Percentiles rank a stretch among this genome's conserved stretches.
These are phyloP conservation scores for Petrocephalus sullivani DNA, from an alignment of 2,797 vertebrate genomes.

Conservation along the genomic window DNA sequence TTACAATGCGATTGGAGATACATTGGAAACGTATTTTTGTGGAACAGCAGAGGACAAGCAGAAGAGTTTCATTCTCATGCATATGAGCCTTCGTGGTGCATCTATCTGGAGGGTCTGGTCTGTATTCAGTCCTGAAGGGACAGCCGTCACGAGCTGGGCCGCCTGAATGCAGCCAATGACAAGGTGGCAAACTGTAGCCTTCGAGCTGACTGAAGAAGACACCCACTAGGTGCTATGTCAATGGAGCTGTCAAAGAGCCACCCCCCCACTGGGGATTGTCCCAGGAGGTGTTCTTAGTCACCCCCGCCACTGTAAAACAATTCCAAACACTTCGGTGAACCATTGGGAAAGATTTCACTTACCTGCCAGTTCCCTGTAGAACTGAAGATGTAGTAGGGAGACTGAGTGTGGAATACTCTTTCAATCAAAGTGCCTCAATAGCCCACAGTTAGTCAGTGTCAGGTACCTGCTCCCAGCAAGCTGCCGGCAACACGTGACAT, in stretches of 20 bases:
- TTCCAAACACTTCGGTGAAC: slow-evolving; percentile 62
- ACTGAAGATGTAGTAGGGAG: neutral
- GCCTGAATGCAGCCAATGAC: slow-evolving; percentile 68
- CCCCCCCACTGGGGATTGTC: slow-evolving; percentile 39
- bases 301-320: slow-evolving; percentile 57
- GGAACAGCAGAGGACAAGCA: neutral
- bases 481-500: neutral
- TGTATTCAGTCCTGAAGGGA: slow-evolving; percentile 41
- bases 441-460: neutral
- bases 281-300: slow-evolving; percentile 41
- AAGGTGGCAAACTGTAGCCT: slow-evolving; percentile 71
- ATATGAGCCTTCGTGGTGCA: neutral
- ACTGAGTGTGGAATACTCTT: neutral
- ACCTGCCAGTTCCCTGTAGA: slow-evolving; percentile 50
- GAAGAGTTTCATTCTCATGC: neutral
- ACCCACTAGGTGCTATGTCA: slow-evolving; percentile 52
- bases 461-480: neutral
- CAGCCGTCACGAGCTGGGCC: slow-evolving; percentile 43
- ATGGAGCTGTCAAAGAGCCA: slow-evolving; percentile 53
- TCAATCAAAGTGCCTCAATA: neutral
- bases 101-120: neutral
- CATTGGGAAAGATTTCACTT: slow-evolving; percentile 58
- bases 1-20: neutral
- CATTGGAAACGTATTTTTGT: neutral
- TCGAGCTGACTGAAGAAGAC: slow-evolving; percentile 43